These are phyloP conservation scores for Coturnix japonica DNA, from an alignment of 2,113 vertebrate genomes.

Conservation along the genomic window DNA sequence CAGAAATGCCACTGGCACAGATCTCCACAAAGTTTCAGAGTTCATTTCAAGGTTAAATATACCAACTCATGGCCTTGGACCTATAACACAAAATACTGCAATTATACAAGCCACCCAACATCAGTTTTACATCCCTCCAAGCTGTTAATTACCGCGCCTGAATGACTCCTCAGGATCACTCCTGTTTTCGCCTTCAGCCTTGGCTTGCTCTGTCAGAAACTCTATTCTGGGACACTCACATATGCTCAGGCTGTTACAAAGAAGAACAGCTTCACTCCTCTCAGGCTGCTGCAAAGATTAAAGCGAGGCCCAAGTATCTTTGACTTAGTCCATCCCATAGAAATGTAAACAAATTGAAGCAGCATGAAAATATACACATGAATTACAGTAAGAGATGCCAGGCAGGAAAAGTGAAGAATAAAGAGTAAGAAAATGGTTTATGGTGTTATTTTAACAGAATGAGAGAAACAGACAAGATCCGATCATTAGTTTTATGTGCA, in stretches of 20 bases:
- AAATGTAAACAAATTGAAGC: neutral
- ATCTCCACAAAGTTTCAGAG: neutral
- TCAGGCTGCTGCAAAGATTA: slow-evolving; percentile 67
- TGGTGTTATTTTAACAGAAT: neutral
- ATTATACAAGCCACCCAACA: neutral
- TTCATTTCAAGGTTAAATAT: neutral
- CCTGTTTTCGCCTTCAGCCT: slow-evolving; percentile 27
- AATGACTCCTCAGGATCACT: slow-evolving; percentile 68
- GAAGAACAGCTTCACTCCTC: slow-evolving; percentile 73
- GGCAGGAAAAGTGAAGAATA: neutral
- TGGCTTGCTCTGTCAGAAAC: slow-evolving; percentile 58
- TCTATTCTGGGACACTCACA: slow-evolving; percentile 79
- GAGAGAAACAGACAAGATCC: neutral
- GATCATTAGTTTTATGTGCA: neutral
- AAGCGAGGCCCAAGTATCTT: neutral
- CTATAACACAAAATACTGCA: neutral
- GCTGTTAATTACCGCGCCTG: slow-evolving; percentile 72
- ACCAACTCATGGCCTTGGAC: slow-evolving; percentile 16
- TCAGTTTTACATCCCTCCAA: neutral
- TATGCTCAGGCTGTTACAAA: slow-evolving; percentile 81
- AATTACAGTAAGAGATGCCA: neutral
- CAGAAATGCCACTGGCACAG: neutral
- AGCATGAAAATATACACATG: neutral
- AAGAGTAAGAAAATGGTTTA: neutral
- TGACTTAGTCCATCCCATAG: neutral